Evolutionary conservation across 2,888 invertebrate genomes (phyloP).

Genomic region (Nephrotoma appendiculata): DNA sequence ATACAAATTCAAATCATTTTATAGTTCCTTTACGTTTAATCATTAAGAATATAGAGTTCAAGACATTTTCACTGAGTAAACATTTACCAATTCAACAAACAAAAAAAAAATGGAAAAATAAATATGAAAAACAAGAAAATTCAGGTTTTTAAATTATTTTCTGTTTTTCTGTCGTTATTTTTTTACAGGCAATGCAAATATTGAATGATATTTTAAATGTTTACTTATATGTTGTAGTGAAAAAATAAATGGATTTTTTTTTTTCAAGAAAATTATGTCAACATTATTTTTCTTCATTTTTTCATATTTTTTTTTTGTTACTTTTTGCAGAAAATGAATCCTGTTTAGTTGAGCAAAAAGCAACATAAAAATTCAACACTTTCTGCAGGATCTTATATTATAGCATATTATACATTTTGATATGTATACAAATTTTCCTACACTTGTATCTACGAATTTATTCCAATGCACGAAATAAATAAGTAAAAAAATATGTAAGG

Average conservation of each 20-base stretch:
- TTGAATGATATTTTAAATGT: background rate
- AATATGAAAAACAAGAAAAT: background rate
- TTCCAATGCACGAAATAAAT: slow-evolving; percentile 5
- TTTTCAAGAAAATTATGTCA: background rate
- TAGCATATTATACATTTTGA: background rate
- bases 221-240: background rate
- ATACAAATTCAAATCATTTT: background rate
- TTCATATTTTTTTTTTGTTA: background rate
- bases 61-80: background rate
- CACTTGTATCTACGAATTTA: background rate
- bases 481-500: background rate
- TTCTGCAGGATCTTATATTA: background rate
- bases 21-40: background rate
- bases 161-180: background rate
- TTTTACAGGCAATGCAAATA: background rate
- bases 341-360: background rate
- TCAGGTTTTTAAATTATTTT: background rate
- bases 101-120: background rate
- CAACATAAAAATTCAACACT: background rate
- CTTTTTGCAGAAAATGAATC: background rate
- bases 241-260: background rate
- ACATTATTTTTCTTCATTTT: background rate
- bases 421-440: background rate
- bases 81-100: background rate
- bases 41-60: background rate